Evolutionary conservation across 1,140 invertebrate genomes (phyloP).

Genomic region (Lasaia peninsularis): DNA sequence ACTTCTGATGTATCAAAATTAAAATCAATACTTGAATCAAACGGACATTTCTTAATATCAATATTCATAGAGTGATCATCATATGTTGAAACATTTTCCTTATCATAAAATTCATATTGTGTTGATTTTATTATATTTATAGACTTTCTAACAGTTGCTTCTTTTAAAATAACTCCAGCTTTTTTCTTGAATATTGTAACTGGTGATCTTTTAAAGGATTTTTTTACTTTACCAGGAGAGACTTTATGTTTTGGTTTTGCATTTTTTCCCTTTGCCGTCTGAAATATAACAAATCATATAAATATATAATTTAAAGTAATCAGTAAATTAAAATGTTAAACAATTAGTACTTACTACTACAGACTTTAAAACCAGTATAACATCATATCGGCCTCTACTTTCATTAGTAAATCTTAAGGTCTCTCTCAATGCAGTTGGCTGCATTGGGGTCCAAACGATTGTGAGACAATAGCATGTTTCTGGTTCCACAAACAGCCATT

Average conservation of each 20-base stretch:
- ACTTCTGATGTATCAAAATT: constrained; percentile 61
- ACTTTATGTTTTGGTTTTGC: constrained; percentile 45
- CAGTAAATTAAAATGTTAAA: background rate
- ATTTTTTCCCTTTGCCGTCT: constrained; percentile 49
- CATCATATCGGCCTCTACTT: constrained; percentile 81
- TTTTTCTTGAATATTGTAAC: constrained; percentile 54
- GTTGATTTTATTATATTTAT: constrained; percentile 43
- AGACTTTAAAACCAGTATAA: constrained; percentile 81
- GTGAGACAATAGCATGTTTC: constrained; percentile 70
- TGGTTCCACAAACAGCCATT: constrained; percentile 67
- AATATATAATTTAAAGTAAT: too few relatives aligned
- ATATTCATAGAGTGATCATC: constrained; percentile 36
- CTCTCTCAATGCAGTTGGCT: constrained; percentile 79
- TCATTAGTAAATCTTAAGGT: constrained; percentile 80
- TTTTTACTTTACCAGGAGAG: constrained; percentile 66
- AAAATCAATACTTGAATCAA: constrained; percentile 51
- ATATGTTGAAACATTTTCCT: constrained; percentile 41
- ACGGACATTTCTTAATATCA: constrained; percentile 49
- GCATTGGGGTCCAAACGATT: constrained; percentile 80
- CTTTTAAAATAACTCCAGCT: constrained; percentile 47
- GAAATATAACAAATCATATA: constrained; percentile 35
- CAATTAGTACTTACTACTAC: constrained; percentile 36
- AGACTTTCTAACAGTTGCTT: constrained; percentile 45
- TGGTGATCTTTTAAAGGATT: constrained; percentile 51
- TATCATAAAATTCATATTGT: constrained; percentile 42